A percentile compares a stretch with the other conserved stretches of the same genome.
Conservation (phyloP, 2,113 vertebrate genomes). For the Pachyramphus minor region DNA sequence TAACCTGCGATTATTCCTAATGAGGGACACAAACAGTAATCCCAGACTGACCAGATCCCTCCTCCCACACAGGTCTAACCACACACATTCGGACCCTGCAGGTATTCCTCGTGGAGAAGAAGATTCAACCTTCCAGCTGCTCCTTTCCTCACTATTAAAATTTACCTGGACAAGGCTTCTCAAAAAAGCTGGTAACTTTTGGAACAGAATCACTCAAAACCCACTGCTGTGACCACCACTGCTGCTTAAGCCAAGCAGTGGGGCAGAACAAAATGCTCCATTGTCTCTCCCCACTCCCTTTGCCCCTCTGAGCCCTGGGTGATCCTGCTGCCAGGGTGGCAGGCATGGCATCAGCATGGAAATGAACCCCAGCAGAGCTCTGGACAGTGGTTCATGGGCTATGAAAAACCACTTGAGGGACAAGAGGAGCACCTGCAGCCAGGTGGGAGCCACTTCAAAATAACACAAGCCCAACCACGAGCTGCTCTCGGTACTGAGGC, state of each 20-base stretch:
- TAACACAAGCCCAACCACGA: not conserved
- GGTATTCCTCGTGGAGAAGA: not conserved
- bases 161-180: not conserved
- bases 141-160: not conserved
- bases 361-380: not conserved
- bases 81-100: not conserved
- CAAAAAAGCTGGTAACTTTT: not conserved
- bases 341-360: fast-evolving
- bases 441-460: not conserved
- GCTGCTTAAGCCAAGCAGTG: not conserved
- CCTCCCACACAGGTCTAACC: not conserved
- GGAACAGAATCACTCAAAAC: not conserved
- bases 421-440: not conserved
- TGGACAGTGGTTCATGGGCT: fast-evolving
- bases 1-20: not conserved
- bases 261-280: not conserved
- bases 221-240: not conserved
- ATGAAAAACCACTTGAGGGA: not conserved
- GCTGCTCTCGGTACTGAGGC: fast-evolving
- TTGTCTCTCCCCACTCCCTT: not conserved
- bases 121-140: not conserved
- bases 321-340: not conserved
- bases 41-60: not conserved
- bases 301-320: not conserved
- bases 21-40: not conserved